Conservation (phyloP, 2,797 vertebrate species). For the Urosaurus nigricauda region DNA sequence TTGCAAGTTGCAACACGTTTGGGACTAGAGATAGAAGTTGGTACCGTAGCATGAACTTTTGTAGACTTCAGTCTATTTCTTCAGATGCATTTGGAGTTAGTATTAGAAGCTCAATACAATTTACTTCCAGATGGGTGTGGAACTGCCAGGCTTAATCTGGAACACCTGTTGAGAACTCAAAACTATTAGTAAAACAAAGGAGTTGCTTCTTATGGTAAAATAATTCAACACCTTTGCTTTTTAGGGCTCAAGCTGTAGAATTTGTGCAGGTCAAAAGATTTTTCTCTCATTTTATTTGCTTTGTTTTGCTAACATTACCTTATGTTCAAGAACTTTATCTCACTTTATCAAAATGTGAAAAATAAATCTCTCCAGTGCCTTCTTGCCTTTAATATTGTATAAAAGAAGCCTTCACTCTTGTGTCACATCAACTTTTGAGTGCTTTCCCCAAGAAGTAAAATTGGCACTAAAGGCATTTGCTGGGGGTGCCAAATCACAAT, state of each 20-base stretch:
- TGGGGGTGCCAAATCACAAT: not conserved
- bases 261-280: not conserved
- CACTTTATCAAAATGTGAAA: not conserved
- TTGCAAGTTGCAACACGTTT: too few species aligned
- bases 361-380: not conserved
- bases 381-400: not conserved
- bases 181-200: not conserved
- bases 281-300: not conserved
- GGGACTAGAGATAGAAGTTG: too few species aligned
- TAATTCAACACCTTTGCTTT: not conserved
- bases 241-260: not conserved
- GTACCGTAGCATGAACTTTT: too few species aligned
- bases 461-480: not conserved
- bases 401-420: not conserved
- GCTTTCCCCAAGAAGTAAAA: not conserved
- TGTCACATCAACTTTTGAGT: not conserved
- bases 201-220: not conserved
- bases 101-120: not conserved
- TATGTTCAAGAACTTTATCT: not conserved
- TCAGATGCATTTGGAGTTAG: too few species aligned
- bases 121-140: not conserved
- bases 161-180: not conserved
- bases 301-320: not conserved
- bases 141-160: not conserved
- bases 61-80: too few species aligned